Percentiles rank a stretch among this genome's conserved stretches.
Evolutionary conservation across 2,113 vertebrate species (phyloP).

Genomic region (Brachypodius melanocephalos): DNA sequence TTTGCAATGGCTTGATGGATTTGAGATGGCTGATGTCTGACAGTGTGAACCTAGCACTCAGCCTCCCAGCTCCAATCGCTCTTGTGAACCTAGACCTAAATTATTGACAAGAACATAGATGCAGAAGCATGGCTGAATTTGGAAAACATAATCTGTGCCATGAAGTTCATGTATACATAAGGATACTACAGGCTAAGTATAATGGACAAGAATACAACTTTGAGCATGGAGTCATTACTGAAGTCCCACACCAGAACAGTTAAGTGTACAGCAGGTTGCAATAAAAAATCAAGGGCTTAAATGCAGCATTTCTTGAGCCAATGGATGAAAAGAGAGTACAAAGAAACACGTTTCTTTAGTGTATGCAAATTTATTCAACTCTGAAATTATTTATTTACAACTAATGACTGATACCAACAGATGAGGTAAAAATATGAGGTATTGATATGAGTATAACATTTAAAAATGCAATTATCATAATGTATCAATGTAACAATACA

Average conservation of each 20-base stretch:
- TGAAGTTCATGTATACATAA: background rate
- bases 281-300: background rate
- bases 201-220: background rate
- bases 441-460: constrained; percentile 76
- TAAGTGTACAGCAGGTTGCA: background rate
- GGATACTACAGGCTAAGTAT: background rate
- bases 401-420: constrained; percentile 72
- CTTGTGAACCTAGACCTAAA: background rate
- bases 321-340: background rate
- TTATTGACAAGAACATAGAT: background rate
- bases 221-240: background rate
- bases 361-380: constrained; percentile 74
- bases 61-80: background rate
- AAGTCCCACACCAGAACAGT: background rate
- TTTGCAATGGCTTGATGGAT: background rate
- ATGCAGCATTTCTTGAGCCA: background rate
- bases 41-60: background rate
- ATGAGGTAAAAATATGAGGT: constrained; percentile 83
- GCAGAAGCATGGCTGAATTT: background rate
- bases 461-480: constrained; percentile 70
- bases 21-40: background rate
- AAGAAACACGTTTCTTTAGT: background rate
- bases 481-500: constrained; percentile 69
- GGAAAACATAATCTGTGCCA: background rate
- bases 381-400: constrained; percentile 76